Evolutionary conservation across 2,113 vertebrate genomes (phyloP).

Genomic region (Coregonus clupeaformis): DNA sequence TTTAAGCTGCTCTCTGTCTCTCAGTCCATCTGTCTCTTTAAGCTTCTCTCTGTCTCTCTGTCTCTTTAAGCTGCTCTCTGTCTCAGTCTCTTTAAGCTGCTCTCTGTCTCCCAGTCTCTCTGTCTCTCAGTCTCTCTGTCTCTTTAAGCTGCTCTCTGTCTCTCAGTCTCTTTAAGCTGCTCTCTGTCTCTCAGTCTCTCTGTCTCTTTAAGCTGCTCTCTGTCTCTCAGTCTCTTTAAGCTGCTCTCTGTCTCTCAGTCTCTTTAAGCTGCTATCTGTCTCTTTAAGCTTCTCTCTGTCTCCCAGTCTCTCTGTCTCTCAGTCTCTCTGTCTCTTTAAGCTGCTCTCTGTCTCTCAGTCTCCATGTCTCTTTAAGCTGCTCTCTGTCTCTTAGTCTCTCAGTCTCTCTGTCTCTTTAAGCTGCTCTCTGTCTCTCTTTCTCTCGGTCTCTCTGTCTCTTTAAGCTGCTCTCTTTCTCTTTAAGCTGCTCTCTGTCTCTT

Average conservation of each 20-base stretch:
- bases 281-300: conserved; percentile 5
- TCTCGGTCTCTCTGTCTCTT: too few relatives aligned
- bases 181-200: conserved; percentile 50
- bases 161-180: conserved; percentile 18
- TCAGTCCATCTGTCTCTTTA: conserved; percentile 53
- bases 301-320: too few relatives aligned
- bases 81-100: conserved; percentile 35
- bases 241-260: too few relatives aligned
- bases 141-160: conserved; percentile 10
- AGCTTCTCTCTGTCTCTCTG: too few relatives aligned
- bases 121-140: conserved; percentile 50
- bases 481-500: too few relatives aligned
- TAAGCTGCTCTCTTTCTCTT: conserved; percentile 18
- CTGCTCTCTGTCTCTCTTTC: too few relatives aligned
- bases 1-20: too few relatives aligned
- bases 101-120: too few relatives aligned
- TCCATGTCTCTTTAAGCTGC: conserved; percentile 18
- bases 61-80: conserved; percentile 35
- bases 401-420: conserved; percentile 47
- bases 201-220: conserved; percentile 18
- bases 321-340: conserved; percentile 47
- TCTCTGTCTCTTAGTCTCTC: too few relatives aligned
- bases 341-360: conserved; percentile 43
- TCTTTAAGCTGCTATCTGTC: conserved; percentile 18
- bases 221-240: conserved; percentile 50